Percentiles rank a stretch among this genome's conserved stretches.
Evolutionary conservation across 92 coral and sea anemone species (phyloP).

Genomic region (Muricea muricata): DNA sequence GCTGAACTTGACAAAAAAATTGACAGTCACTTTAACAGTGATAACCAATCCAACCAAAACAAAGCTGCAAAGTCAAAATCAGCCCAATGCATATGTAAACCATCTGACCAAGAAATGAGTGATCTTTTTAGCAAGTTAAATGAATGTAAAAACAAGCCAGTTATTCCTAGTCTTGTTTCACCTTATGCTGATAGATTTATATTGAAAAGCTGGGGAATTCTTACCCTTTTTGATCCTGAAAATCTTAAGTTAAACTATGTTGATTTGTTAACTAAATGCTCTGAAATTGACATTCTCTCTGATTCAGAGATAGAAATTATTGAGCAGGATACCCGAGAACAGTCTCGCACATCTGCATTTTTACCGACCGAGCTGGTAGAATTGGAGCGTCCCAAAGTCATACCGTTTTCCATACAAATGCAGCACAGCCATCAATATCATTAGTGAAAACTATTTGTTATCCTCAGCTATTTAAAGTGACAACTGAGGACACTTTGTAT

Average conservation of each 20-base stretch:
- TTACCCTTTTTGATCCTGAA: not conserved
- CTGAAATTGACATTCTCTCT: not conserved
- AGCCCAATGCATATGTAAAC: conserved; percentile 23
- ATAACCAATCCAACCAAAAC: not conserved
- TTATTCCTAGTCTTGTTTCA: no score
- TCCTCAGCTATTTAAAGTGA: conserved; percentile 24
- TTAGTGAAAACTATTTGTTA: no score
- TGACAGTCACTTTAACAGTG: not conserved
- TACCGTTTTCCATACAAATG: no score
- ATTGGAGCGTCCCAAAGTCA: conserved; percentile 54
- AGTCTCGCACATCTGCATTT: not conserved
- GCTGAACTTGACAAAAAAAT: conserved; percentile 45
- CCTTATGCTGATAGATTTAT: no score
- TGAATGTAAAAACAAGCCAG: conserved; percentile 36
- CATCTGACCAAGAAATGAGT: conserved; percentile 43
- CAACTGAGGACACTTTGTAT: conserved; percentile 38
- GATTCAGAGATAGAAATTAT: not conserved
- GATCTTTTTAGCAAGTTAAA: conserved; percentile 10
- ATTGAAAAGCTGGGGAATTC: not conserved
- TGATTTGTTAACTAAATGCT: not conserved
- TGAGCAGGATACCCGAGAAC: not conserved
- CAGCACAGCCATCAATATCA: no score
- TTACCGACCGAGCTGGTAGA: conserved; percentile 50
- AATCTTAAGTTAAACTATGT: not conserved
- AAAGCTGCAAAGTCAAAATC: conserved; percentile 26